Conservation (phyloP, 2,797 vertebrate species). For the Sebastes kiyomatsui region DNA sequence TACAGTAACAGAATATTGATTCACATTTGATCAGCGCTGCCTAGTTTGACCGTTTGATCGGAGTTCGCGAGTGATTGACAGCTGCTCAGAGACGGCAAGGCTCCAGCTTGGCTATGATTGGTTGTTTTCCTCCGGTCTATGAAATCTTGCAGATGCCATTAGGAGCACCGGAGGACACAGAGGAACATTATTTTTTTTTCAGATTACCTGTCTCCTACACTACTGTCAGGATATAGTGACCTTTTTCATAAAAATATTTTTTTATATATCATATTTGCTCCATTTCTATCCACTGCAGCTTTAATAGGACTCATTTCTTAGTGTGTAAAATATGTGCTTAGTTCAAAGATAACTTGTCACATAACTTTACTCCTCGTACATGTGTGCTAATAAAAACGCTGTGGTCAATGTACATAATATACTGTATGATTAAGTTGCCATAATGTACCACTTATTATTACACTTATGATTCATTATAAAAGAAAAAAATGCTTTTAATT, state of each 20-base stretch:
- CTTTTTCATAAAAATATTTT: no score
- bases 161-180: no score
- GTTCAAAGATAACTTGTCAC: neutral
- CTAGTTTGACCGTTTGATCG: no score
- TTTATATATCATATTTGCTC: no score
- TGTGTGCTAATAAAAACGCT: neutral
- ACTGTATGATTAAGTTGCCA: neutral
- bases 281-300: no score
- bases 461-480: neutral
- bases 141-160: neutral
- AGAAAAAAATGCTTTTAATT: neutral
- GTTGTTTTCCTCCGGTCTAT: no score
- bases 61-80: no score
- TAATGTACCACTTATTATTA: neutral
- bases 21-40: no score
- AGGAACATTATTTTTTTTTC: accelerated
- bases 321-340: neutral
- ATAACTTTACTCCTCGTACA: neutral
- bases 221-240: no score
- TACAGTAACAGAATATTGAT: no score
- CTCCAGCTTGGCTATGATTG: accelerated
- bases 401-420: neutral
- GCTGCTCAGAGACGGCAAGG: no score
- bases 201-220: no score
- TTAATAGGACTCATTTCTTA: neutral